These are phyloP conservation scores for Atta texana DNA, from an alignment of 1,140 invertebrate species.

Conservation along the genomic window DNA sequence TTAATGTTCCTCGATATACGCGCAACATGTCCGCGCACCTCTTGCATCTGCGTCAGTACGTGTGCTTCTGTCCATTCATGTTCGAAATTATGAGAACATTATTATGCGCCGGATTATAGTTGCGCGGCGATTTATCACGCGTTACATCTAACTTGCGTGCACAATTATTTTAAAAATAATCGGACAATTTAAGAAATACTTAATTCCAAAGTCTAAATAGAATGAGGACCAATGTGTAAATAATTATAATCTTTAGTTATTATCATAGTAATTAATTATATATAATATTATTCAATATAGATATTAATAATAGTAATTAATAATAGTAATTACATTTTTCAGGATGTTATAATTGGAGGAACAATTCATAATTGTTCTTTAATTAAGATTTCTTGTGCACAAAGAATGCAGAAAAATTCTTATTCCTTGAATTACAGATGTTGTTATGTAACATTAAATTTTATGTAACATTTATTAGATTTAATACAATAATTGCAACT, in stretches of 20 bases:
- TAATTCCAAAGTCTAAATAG: not conserved
- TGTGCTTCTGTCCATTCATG: conserved; percentile 50
- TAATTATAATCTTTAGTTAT: not conserved
- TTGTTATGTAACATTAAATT: not conserved
- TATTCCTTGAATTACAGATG: not conserved
- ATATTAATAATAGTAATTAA: not conserved
- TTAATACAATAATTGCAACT: conserved; percentile 3
- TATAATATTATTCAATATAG: not conserved
- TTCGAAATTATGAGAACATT: conserved; percentile 53
- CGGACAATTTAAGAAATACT: not conserved
- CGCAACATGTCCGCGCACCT: conserved; percentile 11
- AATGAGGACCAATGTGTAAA: not conserved
- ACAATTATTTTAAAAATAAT: not conserved
- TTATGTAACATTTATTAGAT: not conserved
- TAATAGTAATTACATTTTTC: not conserved
- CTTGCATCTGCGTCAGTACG: conserved; percentile 15
- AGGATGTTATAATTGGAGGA: not conserved
- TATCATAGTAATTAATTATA: not conserved
- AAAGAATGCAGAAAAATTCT: not conserved
- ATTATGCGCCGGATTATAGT: conserved; percentile 40
- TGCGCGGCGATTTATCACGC: conserved; percentile 37
- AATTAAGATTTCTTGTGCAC: not conserved
- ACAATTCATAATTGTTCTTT: not conserved
- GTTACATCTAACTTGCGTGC: not conserved
- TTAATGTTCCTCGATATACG: conserved; percentile 77